Evolutionary conservation across 2,113 vertebrate genomes (phyloP).

Genomic region (Misgurnus anguillicaudatus): DNA sequence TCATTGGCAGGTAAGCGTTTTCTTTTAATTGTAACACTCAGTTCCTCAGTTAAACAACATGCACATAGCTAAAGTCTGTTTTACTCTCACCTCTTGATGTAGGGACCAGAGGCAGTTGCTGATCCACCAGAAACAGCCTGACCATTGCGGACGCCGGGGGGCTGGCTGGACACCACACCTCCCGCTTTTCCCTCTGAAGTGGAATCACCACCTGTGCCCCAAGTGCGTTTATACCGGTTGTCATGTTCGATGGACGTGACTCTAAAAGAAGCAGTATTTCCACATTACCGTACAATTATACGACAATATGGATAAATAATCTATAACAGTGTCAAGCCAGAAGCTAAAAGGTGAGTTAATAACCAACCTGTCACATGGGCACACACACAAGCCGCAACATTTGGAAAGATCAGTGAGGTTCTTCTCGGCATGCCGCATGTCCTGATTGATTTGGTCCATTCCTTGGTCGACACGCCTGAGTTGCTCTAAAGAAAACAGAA

Average conservation of each 20-base stretch:
- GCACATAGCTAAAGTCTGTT: background rate
- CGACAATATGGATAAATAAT: background rate
- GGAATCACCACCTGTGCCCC: conserved; percentile 75
- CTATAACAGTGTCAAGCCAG: background rate
- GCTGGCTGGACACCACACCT: conserved; percentile 81
- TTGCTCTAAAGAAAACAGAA: conserved; percentile 79
- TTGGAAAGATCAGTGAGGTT: conserved; percentile 94
- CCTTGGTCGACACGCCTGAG: conserved; percentile 86
- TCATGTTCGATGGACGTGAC: conserved; percentile 85
- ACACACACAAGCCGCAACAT: conserved; percentile 94
- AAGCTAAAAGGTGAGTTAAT: background rate
- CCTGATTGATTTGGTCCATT: conserved; percentile 98
- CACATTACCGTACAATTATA: background rate
- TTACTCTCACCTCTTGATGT: conserved; percentile 76
- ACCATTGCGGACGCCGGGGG: conserved; percentile 67
- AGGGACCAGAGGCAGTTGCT: conserved; percentile 67
- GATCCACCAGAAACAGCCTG: conserved; percentile 54
- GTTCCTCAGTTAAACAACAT: too few relatives aligned
- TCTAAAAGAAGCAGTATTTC: conserved; percentile 63
- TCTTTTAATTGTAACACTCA: too few relatives aligned
- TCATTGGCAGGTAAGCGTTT: too few relatives aligned
- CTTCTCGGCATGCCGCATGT: conserved; percentile 94
- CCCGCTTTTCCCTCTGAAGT: conserved; percentile 38
- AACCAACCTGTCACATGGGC: conserved; percentile 89
- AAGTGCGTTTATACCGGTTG: conserved; percentile 84